phyloP scores from a whole-genome alignment of 2,797 vertebrate genomes.

The Pempheris klunzingeri region DNA sequence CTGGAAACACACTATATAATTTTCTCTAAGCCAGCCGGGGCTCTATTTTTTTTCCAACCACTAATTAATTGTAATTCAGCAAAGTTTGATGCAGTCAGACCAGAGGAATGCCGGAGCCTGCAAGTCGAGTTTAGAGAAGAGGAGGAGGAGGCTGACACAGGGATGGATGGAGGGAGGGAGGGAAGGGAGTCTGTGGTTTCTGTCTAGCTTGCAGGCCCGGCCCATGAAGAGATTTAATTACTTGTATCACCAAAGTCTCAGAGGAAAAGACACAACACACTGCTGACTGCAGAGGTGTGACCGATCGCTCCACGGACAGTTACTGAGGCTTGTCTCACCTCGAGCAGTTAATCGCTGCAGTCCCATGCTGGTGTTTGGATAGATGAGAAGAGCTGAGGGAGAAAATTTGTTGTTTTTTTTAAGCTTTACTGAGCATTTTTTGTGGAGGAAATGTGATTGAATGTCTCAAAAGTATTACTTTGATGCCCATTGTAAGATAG shows the following conservation, averaged over 20 bases:
- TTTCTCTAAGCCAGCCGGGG: conserved; percentile 85
- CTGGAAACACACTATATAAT: conserved; percentile 88
- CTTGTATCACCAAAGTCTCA: conserved; percentile 46
- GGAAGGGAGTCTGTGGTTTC: conserved; percentile 57
- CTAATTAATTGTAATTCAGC: conserved; percentile 89
- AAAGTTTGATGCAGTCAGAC: conserved; percentile 88
- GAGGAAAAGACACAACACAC: conserved; percentile 29
- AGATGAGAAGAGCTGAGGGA: conserved; percentile 18
- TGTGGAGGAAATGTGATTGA: neutral
- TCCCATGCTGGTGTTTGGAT: conserved; percentile 12
- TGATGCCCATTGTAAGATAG: neutral
- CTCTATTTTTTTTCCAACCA: conserved; percentile 90
- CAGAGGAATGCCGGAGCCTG: conserved; percentile 85
- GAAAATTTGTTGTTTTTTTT: neutral
- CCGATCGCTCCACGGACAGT: conserved; percentile 21
- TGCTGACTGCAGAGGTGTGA: conserved; percentile 56
- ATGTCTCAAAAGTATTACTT: too few species aligned
- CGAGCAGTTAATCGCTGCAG: conserved; percentile 8
- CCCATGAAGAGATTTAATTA: conserved; percentile 55
- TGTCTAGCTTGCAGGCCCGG: conserved; percentile 28
- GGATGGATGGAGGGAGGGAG: conserved; percentile 37
- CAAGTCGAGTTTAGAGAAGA: conserved; percentile 63
- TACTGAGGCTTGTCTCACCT: conserved; percentile 27
- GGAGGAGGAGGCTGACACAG: conserved; percentile 49
- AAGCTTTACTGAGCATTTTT: neutral